Base-by-base conservation (phyloP, 2,797 vertebrate species). In the Urosaurus nigricauda region DNA sequence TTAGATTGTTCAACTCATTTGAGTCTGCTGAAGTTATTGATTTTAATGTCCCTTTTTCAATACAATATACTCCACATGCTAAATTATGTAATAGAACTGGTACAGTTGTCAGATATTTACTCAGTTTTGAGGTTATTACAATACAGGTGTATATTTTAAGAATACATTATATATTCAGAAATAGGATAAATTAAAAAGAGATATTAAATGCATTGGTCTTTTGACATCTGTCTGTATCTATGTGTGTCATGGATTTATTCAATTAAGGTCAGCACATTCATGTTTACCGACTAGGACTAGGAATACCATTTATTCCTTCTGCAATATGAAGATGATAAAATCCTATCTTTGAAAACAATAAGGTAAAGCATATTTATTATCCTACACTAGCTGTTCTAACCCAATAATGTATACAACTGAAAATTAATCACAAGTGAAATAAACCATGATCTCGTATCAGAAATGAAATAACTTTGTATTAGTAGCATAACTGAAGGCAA, bases 401-500 rank as follows among this genome's bases (percentile, higher is more conserved):
- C 5, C 9, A 29, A 84, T 88, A 91, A 87, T 71, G 29, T 5
- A 40, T 56, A 56, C 26, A 12, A 51, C 26, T 81, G 74, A 80
- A 93, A 91, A 87, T 70, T 6, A 70, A 89, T 87, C 73, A 19
- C 21, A 86, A 0, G 4, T 90, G 32, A 90, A 93, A 87, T 83
- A 87, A 1, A 0, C 32, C 88, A 13, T 68, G 75, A 82, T 4
- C 51, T 85, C 89, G 13, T 63, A 86, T 40, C 35, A 92, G 0
- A 53, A 70, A 35, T n/a, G 26, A 24, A 89, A 87, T 71, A 91
- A 91, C 16, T 91, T 91, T 74, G 7, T 21, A 88, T 53, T 37
- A 70, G 2, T 51, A 79, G 74, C 5, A 21, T 75, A 85, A 87
- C 2, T 40, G 21, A 82, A 77, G 32, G 51, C 6, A 37, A 47